phyloP scores from a whole-genome alignment of 2,113 vertebrate genomes.

The Etheostoma spectabile region DNA sequence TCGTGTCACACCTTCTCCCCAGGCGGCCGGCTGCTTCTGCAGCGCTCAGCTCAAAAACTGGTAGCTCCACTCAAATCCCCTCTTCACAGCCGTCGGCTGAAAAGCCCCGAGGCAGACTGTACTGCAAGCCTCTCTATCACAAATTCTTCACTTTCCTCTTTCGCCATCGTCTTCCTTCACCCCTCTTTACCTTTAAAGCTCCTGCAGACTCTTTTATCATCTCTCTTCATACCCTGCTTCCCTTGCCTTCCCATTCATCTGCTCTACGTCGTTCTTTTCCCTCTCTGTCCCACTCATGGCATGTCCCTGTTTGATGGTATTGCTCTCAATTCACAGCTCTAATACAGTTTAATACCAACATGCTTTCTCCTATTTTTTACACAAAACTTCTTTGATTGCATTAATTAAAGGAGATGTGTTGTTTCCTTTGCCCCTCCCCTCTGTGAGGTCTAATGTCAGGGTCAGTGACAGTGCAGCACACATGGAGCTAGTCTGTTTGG shows the following conservation, averaged over 20 bases:
- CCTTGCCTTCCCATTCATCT: conserved; percentile 51
- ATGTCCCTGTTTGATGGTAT: conserved; percentile 7
- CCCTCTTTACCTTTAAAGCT: conserved; percentile 71
- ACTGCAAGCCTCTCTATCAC: conserved; percentile 60
- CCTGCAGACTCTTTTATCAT: conserved; percentile 59
- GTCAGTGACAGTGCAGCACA: conserved; percentile 35
- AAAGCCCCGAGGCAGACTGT: conserved; percentile 60
- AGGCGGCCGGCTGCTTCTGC: conserved; percentile 75
- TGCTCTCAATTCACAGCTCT: neutral
- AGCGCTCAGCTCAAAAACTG: conserved; percentile 78
- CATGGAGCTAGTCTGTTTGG: conserved; percentile 38
- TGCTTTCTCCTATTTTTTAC: conserved; percentile 8
- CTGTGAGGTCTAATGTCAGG: conserved; percentile 49
- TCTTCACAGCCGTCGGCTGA: conserved; percentile 60
- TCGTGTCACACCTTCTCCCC: conserved; percentile 82
- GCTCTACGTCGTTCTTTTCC: conserved; percentile 35
- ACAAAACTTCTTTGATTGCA: conserved; percentile 16
- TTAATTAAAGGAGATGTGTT: neutral
- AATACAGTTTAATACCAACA: neutral
- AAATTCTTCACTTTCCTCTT: conserved; percentile 55
- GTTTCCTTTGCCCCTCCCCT: conserved; percentile 4
- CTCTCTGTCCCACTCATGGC: conserved; percentile 27
- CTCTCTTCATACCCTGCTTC: conserved; percentile 50
- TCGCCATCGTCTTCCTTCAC: conserved; percentile 54
- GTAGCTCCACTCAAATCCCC: conserved; percentile 68